A percentile compares a stretch with the other conserved stretches of the same genome.
phyloP scores from a whole-genome alignment of 2,888 invertebrate genomes.

The Endomychus coccineus region DNA sequence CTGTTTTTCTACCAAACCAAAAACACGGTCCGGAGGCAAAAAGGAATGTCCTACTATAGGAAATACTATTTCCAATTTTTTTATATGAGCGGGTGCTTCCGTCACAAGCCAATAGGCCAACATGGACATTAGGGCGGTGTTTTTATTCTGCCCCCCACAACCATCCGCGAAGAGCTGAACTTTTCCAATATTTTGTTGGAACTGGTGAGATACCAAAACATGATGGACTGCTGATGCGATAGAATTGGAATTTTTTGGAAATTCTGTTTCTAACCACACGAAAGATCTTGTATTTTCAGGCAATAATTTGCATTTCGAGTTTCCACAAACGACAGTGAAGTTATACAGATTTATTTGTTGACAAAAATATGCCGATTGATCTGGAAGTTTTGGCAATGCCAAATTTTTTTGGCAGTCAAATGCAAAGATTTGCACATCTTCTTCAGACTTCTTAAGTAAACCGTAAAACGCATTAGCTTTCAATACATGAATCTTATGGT shows the following conservation, averaged over 20 bases:
- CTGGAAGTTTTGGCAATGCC: constrained; percentile 26
- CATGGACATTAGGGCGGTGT: constrained; percentile 28
- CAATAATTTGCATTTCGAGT: constrained; percentile 20
- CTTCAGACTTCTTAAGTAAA: constrained; percentile 8
- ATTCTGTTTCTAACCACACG: no score
- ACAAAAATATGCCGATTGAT: constrained; percentile 29
- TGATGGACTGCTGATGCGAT: constrained; percentile 28
- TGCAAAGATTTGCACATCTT: constrained; percentile 14
- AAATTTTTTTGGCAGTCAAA: constrained; percentile 32
- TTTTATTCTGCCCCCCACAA: no score
- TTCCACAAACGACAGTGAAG: constrained; percentile 27
- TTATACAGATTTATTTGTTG: constrained; percentile 30
- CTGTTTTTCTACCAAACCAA: constrained; percentile 28
- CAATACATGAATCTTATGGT: no score
- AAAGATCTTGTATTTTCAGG: constrained; percentile 3
- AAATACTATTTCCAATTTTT: constrained; percentile 25
- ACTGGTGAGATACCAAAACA: constrained; percentile 19
- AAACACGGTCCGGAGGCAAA: constrained; percentile 27
- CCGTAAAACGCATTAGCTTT: no score
- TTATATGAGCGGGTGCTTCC: constrained; percentile 14
- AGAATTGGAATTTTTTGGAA: constrained; percentile 21
- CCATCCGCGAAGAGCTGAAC: constrained; percentile 3
- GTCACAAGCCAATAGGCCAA: constrained; percentile 25
- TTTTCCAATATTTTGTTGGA: constrained; percentile 26
- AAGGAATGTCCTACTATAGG: no score